Evolutionary conservation across 2,888 invertebrate genomes (phyloP), one percentile per base, ranked within the genome.

Genomic region (Archips crataeganus): DNA sequence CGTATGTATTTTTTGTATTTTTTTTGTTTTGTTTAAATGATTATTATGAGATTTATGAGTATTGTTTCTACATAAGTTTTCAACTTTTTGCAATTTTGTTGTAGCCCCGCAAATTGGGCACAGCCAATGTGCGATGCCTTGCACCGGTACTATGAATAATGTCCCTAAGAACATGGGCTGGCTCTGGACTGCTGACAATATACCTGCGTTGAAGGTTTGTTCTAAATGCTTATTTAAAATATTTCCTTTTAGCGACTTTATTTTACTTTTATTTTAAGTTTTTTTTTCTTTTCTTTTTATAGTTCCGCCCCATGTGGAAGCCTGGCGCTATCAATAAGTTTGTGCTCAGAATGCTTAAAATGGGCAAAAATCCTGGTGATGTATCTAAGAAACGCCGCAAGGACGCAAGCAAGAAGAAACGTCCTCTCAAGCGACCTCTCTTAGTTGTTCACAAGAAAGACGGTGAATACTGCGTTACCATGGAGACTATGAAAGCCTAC

Each of bases 151-250:
- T 51, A 74, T 90, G 60, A 82, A 82, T 51, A 76, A 79, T 72
- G 94, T 95, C 39, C 94, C 94, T n/a, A 92, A 89, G 76, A 75
- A 77, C 47, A 94, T 94, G 94, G 94, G 94, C n/a, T 95, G 94
- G 94, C 80, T 94, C 36, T 95, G 94, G 94, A 93, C 85, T 75
- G 88, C 93, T 70, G 90, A 92, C 75, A 82, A 92, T 78, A 76
- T 90, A 47, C 90, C 93, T 64, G 94, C 94, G 61, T 72, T 93
- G 76, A 92, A 90, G 90, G 94, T 93, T 88, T 70, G 62, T 45
- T 23, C 9, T 23, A 23, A 23, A 1, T 13, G 45, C 71, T 63
- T 69, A 32, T 32, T 49, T n/a, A 57, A 15, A 54, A 9, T 23
- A 9, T n/a, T 59, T 60, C 34, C 32, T 62, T 60, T 15, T 51